A percentile compares a stretch with the other conserved stretches of the same genome.
Evolutionary conservation across 2,888 invertebrate genomes (phyloP).

Genomic region (Tridacna gigas): DNA sequence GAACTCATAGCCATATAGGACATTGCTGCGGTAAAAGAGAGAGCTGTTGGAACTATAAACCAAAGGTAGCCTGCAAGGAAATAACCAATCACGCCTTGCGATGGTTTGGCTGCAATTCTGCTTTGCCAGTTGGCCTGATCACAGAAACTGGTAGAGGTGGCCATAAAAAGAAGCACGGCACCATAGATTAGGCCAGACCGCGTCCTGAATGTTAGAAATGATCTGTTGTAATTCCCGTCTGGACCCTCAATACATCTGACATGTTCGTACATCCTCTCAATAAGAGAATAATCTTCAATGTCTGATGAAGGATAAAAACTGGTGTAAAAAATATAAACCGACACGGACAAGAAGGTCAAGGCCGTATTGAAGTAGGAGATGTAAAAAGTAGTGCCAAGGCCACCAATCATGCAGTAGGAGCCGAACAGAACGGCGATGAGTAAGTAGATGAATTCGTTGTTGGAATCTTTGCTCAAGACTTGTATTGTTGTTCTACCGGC

Average conservation of each 20-base stretch:
- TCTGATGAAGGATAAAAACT: constrained; percentile 60
- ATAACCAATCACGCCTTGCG: constrained; percentile 79
- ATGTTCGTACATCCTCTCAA: constrained; percentile 70
- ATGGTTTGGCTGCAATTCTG: constrained; percentile 80
- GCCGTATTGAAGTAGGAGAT: constrained; percentile 81
- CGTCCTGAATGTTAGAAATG: constrained; percentile 74
- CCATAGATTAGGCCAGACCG: constrained; percentile 73
- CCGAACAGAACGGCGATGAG: constrained; percentile 74
- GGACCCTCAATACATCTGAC: constrained; percentile 70
- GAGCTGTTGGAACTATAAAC: constrained; percentile 80
- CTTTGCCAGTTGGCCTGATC: constrained; percentile 83
- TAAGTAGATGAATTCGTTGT: constrained; percentile 73
- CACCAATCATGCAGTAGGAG: constrained; percentile 77
- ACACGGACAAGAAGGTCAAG: constrained; percentile 74
- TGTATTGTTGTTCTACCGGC: constrained; percentile 72
- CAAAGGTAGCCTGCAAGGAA: constrained; percentile 77
- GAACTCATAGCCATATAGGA: constrained; percentile 70
- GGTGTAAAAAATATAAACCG: constrained; percentile 71
- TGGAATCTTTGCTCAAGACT: constrained; percentile 74
- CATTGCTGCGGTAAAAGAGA: constrained; percentile 72
- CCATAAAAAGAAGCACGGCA: constrained; percentile 66
- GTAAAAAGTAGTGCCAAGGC: constrained; percentile 81
- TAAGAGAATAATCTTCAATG: constrained; percentile 46
- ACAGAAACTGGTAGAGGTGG: constrained; percentile 69
- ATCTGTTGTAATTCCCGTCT: constrained; percentile 70